These are phyloP conservation scores for Drosophila quadrilineata DNA, from an alignment of 1,140 invertebrate species.

Conservation along the genomic window DNA sequence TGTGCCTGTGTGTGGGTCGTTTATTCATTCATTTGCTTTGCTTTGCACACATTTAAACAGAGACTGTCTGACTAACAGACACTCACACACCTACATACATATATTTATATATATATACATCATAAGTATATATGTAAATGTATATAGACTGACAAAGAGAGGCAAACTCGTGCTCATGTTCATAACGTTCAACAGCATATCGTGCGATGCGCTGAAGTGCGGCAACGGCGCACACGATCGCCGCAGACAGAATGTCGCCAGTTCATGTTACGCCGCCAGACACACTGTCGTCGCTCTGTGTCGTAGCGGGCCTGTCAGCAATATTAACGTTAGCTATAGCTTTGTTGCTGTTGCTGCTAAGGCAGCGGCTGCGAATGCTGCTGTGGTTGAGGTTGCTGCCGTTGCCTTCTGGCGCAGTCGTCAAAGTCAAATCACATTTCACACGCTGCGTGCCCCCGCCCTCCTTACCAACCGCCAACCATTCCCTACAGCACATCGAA, in stretches of 20 bases:
- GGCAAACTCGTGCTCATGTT: slow-evolving; percentile 26
- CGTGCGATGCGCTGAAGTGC: slow-evolving; percentile 81
- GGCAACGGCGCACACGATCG: slow-evolving; percentile 87
- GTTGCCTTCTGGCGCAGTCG: slow-evolving; percentile 27
- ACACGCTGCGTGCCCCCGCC: slow-evolving; percentile 24
- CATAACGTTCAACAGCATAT: slow-evolving; percentile 60
- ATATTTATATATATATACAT: no score
- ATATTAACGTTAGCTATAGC: no score
- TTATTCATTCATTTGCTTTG: slow-evolving; percentile 27
- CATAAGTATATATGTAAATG: no score
- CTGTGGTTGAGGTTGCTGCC: background rate
- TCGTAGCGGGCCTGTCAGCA: no score
- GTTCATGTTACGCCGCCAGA: slow-evolving; percentile 85
- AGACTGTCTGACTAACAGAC: no score
- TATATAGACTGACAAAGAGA: no score
- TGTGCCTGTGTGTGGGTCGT: slow-evolving; percentile 71
- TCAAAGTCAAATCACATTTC: slow-evolving; percentile 47
- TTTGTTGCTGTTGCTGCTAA: slow-evolving; percentile 11
- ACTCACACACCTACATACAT: background rate
- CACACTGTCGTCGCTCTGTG: slow-evolving; percentile 85
- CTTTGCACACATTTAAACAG: slow-evolving; percentile 30
- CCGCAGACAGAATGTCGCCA: slow-evolving; percentile 94
- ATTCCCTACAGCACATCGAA: slow-evolving; percentile 16
- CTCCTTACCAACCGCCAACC: slow-evolving; percentile 11
- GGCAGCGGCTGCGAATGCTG: slow-evolving; percentile 5